Percentiles rank a stretch among this genome's conserved stretches.
Conservation (phyloP, 2,888 invertebrate species). For the Clivina fossor region DNA sequence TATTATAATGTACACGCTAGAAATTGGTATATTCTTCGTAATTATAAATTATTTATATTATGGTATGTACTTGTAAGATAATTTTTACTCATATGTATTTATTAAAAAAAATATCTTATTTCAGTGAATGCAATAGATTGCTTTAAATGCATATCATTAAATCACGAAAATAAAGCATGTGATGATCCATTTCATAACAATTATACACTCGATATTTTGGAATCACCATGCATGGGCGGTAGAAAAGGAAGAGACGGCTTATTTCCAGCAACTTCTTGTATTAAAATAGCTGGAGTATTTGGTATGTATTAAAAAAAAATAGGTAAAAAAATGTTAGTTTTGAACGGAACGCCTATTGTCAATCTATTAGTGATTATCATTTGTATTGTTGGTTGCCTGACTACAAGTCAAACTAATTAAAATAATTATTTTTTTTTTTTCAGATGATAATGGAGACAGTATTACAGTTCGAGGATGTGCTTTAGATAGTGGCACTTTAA, state of each 20-base stretch:
- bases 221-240: conserved; percentile 93
- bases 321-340: background rate
- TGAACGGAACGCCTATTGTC: too few relatives aligned
- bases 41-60: conserved; percentile 14
- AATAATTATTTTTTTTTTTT: too few relatives aligned
- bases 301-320: conserved; percentile 60
- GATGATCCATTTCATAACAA: conserved; percentile 97
- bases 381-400: too few relatives aligned
- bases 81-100: background rate
- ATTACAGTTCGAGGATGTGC: conserved; percentile 93
- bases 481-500: conserved; percentile 91
- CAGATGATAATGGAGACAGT: conserved; percentile 77
- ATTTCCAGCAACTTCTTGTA: conserved; percentile 96
- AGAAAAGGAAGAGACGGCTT: conserved; percentile 88
- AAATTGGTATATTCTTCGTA: conserved; percentile 19
- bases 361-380: too few relatives aligned
- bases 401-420: too few relatives aligned
- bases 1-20: conserved; percentile 17
- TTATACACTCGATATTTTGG: conserved; percentile 77
- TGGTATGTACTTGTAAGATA: conserved; percentile 10
- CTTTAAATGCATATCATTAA: conserved; percentile 94
- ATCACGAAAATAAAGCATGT: conserved; percentile 81
- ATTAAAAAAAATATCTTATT: conserved; percentile 29
- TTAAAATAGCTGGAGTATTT: conserved; percentile 90
- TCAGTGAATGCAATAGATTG: conserved; percentile 80